These are phyloP conservation scores for Oncorhynchus kisutch DNA, from an alignment of 2,113 vertebrate genomes.

Conservation along the genomic window DNA sequence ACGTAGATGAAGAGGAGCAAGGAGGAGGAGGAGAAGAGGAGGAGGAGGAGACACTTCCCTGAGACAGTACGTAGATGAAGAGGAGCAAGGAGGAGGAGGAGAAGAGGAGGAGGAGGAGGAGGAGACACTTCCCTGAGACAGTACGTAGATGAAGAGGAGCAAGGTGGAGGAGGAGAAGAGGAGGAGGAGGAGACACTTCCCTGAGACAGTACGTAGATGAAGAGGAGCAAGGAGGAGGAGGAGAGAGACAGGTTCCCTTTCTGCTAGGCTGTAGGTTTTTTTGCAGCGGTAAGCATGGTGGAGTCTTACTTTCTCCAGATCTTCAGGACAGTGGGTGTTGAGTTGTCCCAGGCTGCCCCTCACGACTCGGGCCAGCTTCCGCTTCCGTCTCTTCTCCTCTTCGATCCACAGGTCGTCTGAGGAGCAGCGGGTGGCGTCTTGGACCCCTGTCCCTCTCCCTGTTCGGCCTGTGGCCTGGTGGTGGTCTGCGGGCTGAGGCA, in stretches of 20 bases:
- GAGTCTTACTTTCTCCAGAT: constrained; percentile 77
- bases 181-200: too few species aligned
- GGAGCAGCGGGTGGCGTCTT: constrained; percentile 61
- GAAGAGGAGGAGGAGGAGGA: too few species aligned
- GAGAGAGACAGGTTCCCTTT: background rate
- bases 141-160: too few species aligned
- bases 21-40: too few species aligned
- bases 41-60: too few species aligned
- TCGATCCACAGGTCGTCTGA: constrained; percentile 84
- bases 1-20: too few species aligned
- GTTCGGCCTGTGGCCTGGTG: constrained; percentile 38
- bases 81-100: too few species aligned
- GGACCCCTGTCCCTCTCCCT: constrained; percentile 28
- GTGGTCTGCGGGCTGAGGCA: constrained; percentile 30
- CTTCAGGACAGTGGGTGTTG: constrained; percentile 39
- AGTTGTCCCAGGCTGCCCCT: constrained; percentile 62
- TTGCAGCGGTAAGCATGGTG: background rate
- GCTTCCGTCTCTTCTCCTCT: constrained; percentile 75
- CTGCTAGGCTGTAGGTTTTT: constrained; percentile 20
- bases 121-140: too few species aligned
- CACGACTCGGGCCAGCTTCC: constrained; percentile 65
- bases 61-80: too few species aligned
- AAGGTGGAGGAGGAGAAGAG: background rate
- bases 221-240: background rate
- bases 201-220: too few species aligned